These are phyloP conservation scores for Bucorvus abyssinicus DNA, from an alignment of 2,797 vertebrate genomes.

Conservation along the genomic window DNA sequence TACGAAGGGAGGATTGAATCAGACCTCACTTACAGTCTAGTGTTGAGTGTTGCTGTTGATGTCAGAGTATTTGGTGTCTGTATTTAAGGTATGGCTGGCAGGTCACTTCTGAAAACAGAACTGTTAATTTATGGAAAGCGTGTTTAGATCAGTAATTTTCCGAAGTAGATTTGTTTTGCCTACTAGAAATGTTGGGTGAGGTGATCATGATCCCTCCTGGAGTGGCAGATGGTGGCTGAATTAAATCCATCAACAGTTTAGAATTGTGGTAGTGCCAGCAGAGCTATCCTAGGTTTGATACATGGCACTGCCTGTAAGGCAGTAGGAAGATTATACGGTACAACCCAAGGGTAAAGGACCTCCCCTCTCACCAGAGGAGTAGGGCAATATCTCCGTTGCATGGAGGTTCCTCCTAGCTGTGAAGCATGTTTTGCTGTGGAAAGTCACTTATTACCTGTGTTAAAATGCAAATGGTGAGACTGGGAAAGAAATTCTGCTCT, in stretches of 20 bases:
- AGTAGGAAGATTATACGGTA: background rate
- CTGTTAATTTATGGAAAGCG: background rate
- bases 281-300: background rate
- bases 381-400: background rate
- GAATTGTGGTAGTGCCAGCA: rapidly evolving
- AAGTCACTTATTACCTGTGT: background rate
- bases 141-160: background rate
- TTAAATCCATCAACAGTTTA: background rate
- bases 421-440: background rate
- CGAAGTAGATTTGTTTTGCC: background rate
- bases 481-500: background rate
- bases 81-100: background rate
- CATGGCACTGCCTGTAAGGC: background rate
- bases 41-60: background rate
- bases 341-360: background rate
- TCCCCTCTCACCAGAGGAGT: background rate
- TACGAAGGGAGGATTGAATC: background rate
- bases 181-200: background rate
- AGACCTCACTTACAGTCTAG: background rate
- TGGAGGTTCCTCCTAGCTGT: background rate
- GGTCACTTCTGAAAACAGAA: background rate
- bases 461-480: background rate
- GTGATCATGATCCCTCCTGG: background rate
- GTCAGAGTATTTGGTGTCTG: background rate
- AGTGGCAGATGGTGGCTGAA: background rate